Conservation (phyloP, 2,113 vertebrate genomes). For the Delphinapterus leucas region DNA sequence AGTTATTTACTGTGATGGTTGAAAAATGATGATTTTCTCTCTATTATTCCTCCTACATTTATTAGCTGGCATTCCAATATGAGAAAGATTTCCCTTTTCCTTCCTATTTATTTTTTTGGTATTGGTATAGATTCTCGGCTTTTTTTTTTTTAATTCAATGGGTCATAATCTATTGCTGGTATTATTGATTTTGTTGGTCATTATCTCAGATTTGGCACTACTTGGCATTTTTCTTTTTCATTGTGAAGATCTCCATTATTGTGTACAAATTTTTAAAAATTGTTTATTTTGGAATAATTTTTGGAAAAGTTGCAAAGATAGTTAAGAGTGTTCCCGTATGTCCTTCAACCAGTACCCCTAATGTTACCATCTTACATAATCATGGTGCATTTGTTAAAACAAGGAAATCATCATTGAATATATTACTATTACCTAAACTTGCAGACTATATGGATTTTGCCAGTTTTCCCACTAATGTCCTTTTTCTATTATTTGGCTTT, state of each 20-base stretch:
- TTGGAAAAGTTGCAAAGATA: slow-evolving; percentile 7
- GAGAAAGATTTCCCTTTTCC: neutral
- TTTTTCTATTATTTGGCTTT: neutral
- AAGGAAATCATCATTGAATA: slow-evolving; percentile 26
- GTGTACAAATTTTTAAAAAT: neutral
- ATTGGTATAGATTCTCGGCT: neutral
- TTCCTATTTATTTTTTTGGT: neutral
- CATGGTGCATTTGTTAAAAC: slow-evolving; percentile 1
- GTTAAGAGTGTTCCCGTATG: neutral
- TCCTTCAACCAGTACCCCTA: neutral
- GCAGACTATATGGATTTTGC: slow-evolving; percentile 30
- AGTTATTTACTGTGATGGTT: neutral
- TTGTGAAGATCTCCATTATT: slow-evolving; percentile 6
- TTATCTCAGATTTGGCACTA: neutral
- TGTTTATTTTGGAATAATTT: slow-evolving; percentile 42
- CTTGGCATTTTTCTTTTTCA: neutral
- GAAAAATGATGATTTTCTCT: neutral
- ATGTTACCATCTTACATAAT: neutral
- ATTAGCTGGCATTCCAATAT: slow-evolving; percentile 4
- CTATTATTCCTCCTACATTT: neutral
- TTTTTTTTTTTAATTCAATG: neutral
- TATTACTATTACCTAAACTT: slow-evolving; percentile 11
- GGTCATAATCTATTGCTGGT: neutral
- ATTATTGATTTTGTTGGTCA: slow-evolving; percentile 29
- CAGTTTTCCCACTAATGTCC: neutral